A percentile compares a stretch with the other conserved stretches of the same genome.
Conservation (phyloP, 2,113 vertebrate species). For the Pithys albifrons region DNA sequence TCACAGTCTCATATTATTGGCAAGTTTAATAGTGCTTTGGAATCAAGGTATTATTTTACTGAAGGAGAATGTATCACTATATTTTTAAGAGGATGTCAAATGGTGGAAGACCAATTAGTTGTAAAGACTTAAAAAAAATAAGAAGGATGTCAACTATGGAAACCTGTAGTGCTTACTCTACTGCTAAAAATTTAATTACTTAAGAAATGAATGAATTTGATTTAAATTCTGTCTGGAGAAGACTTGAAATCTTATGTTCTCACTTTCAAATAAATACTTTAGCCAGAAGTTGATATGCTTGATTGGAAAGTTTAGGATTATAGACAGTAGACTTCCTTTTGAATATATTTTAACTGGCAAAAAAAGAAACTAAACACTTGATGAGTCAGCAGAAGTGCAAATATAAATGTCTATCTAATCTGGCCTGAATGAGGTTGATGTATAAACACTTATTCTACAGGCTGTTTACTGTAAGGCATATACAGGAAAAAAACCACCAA, state of each 20-base stretch:
- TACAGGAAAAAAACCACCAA: background rate
- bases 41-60: background rate
- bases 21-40: background rate
- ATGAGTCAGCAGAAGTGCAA: background rate
- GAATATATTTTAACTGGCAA: background rate
- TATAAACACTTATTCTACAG: background rate
- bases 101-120: background rate
- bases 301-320: background rate
- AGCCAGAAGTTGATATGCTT: background rate
- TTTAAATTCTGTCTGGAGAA: background rate
- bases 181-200: background rate
- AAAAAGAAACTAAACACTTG: background rate
- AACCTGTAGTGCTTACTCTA: background rate
- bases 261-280: background rate
- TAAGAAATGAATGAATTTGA: background rate
- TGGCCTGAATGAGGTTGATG: background rate
- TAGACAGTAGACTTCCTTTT: background rate
- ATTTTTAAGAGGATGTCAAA: background rate
- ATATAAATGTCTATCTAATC: background rate
- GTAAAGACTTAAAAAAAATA: background rate
- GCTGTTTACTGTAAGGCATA: background rate
- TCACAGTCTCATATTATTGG: background rate
- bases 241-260: background rate
- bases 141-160: background rate
- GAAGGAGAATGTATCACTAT: background rate